Percentiles rank a stretch among this genome's conserved stretches.
phyloP scores from a whole-genome alignment of 2,888 invertebrate species.

The Limnephilus auricula region DNA sequence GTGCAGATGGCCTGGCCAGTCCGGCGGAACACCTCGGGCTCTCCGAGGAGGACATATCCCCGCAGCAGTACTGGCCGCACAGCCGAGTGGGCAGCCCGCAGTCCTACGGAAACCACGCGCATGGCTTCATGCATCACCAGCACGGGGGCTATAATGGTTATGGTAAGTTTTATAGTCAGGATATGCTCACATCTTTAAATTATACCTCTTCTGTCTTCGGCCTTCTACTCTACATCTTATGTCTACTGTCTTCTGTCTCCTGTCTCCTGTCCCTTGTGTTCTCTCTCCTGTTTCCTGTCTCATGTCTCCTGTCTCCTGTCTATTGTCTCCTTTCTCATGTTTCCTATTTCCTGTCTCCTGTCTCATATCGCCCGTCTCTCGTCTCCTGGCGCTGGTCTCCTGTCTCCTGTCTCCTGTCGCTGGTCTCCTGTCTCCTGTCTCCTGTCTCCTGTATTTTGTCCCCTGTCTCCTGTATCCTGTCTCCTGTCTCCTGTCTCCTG shows the following conservation, averaged over 20 bases:
- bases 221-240: neutral
- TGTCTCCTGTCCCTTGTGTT: too few species aligned
- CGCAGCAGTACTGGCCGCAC: constrained; percentile 45
- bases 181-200: neutral
- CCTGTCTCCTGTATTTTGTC: too few species aligned
- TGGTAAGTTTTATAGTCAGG: constrained; percentile 11
- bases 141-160: constrained; percentile 35
- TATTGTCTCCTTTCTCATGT: too few species aligned
- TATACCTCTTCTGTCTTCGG: neutral
- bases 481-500: too few species aligned
- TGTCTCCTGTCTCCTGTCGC: too few species aligned
- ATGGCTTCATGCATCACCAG: neutral
- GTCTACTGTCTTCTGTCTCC: neutral
- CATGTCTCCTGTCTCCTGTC: too few species aligned
- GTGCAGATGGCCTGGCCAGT: constrained; percentile 47
- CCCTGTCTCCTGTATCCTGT: too few species aligned
- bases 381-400: too few species aligned
- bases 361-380: too few species aligned
- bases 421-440: too few species aligned
- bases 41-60: constrained; percentile 52
- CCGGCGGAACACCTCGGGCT: constrained; percentile 47
- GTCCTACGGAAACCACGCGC: neutral
- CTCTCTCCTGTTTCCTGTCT: too few species aligned
- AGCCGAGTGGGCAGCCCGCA: constrained; percentile 51
- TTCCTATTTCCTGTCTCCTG: too few species aligned